These are phyloP conservation scores for Hiodon alosoides DNA, from an alignment of 2,113 vertebrate genomes.

Conservation along the genomic window DNA sequence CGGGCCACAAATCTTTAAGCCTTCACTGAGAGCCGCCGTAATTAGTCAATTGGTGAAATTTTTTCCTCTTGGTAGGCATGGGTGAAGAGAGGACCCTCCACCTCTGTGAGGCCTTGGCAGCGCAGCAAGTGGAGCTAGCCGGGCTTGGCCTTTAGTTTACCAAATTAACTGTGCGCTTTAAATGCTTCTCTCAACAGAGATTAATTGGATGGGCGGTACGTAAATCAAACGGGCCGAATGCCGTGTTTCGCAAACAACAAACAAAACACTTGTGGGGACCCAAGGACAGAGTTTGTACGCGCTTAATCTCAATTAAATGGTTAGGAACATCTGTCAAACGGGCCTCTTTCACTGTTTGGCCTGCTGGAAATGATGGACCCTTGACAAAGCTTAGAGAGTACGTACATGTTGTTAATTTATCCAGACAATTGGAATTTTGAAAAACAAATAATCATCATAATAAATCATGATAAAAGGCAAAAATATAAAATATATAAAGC, in stretches of 20 bases:
- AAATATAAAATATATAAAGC: background rate
- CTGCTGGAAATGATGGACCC: background rate
- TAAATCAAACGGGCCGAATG: background rate
- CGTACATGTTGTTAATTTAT: no score
- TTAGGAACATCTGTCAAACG: background rate
- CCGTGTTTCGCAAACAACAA: background rate
- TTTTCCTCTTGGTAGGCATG: background rate
- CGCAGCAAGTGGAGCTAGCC: background rate
- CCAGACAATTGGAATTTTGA: background rate
- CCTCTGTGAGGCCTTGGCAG: conserved; percentile 5
- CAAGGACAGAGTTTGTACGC: background rate
- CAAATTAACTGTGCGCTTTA: background rate
- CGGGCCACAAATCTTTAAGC: background rate
- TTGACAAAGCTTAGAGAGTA: background rate
- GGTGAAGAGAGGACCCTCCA: background rate
- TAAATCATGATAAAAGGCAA: background rate
- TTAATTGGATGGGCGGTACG: conserved; percentile 14
- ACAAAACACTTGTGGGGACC: background rate
- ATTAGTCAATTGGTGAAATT: conserved; percentile 8
- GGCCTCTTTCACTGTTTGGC: background rate
- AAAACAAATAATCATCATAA: background rate
- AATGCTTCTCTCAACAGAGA: conserved; percentile 8
- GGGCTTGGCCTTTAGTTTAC: background rate
- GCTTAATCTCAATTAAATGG: conserved; percentile 13
- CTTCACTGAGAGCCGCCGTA: conserved; percentile 2